These are phyloP conservation scores for Sebastes hopkinsi DNA, from an alignment of 2,797 vertebrate species.

Conservation along the genomic window DNA sequence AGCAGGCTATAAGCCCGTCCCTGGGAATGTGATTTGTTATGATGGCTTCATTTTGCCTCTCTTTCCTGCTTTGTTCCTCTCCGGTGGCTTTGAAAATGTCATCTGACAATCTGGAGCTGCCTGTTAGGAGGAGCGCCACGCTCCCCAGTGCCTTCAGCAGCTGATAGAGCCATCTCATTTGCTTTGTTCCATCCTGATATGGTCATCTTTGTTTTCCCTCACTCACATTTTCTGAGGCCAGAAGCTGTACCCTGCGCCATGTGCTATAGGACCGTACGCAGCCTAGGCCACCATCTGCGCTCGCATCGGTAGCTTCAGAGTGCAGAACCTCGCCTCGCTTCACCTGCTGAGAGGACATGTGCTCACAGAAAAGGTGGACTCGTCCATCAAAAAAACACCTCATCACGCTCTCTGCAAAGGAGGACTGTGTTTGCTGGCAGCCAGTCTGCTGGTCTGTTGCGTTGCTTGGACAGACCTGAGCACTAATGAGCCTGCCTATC, in stretches of 20 bases:
- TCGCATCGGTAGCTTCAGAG: conserved; percentile 49
- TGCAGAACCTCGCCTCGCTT: conserved; percentile 24
- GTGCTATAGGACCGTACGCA: conserved; percentile 39
- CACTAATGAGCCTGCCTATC: conserved; percentile 77
- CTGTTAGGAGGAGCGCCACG: conserved; percentile 21
- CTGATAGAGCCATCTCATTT: conserved; percentile 59
- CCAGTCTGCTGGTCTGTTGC: conserved; percentile 48
- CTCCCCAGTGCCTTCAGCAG: conserved; percentile 39
- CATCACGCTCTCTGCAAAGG: conserved; percentile 34
- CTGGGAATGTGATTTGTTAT: conserved; percentile 37
- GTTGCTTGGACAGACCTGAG: conserved; percentile 63
- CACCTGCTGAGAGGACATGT: conserved; percentile 70
- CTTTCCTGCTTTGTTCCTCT: conserved; percentile 29
- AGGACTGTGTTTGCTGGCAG: conserved; percentile 56
- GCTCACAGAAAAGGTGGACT: conserved; percentile 58
- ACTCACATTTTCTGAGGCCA: conserved; percentile 33
- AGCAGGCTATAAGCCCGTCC: neutral
- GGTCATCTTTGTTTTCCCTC: conserved; percentile 57
- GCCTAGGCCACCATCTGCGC: conserved; percentile 68
- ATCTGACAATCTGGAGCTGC: conserved; percentile 53
- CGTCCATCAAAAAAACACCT: conserved; percentile 34
- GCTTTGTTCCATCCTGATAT: conserved; percentile 49
- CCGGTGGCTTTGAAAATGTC: conserved; percentile 62
- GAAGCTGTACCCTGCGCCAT: conserved; percentile 36
- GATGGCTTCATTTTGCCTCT: conserved; percentile 24